A percentile compares a stretch with the other conserved stretches of the same genome.
phyloP scores from a whole-genome alignment of 1,140 invertebrate genomes.

The Aphis craccivora region DNA sequence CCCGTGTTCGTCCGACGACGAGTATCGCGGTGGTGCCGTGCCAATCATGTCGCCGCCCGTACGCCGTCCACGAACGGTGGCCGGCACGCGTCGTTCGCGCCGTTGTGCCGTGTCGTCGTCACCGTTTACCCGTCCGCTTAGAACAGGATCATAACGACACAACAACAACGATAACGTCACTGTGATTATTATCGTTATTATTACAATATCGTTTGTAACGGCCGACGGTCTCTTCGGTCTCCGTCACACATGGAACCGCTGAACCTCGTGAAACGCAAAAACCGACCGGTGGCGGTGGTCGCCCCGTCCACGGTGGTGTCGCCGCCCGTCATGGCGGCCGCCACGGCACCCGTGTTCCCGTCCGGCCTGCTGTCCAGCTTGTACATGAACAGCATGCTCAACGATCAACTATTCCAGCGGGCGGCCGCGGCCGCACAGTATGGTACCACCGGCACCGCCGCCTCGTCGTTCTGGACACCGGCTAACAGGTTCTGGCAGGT shows the following conservation, averaged over 20 bases:
- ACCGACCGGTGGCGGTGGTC: conserved; percentile 66
- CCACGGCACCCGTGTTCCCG: conserved; percentile 28
- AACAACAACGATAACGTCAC: too few species aligned
- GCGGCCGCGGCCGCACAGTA: conserved; percentile 45
- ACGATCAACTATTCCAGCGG: conserved; percentile 48
- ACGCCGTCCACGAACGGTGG: not conserved
- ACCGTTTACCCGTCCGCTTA: not conserved
- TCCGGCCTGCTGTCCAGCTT: conserved; percentile 69
- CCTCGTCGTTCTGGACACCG: conserved; percentile 43
- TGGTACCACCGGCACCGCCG: not conserved
- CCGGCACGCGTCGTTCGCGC: conserved; percentile 15
- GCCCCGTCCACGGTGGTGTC: conserved; percentile 63
- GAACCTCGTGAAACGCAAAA: conserved; percentile 65
- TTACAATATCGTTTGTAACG: not conserved
- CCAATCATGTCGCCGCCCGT: not conserved
- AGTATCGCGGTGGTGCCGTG: not conserved
- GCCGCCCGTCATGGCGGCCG: conserved; percentile 54
- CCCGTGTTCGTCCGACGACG: not conserved
- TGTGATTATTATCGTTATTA: not conserved
- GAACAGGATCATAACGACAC: too few species aligned
- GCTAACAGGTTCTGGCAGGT: conserved; percentile 54
- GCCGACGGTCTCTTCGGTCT: not conserved
- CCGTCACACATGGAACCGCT: conserved; percentile 62
- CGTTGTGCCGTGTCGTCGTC: not conserved
- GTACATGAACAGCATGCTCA: conserved; percentile 68